These are phyloP conservation scores for Ormia ochracea DNA, from an alignment of 2,888 invertebrate species.

Conservation along the genomic window DNA sequence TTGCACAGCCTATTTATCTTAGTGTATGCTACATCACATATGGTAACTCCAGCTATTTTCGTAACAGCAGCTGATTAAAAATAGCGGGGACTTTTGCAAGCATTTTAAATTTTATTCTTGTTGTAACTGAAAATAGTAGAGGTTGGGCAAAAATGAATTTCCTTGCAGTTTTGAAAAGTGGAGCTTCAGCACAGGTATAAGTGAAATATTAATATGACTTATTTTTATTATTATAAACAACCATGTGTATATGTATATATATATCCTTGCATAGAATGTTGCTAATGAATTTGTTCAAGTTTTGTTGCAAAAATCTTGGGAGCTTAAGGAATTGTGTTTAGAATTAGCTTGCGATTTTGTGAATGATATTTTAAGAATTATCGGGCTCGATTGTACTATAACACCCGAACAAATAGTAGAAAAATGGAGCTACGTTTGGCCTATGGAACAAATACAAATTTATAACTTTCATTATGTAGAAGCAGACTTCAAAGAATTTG, in stretches of 20 bases:
- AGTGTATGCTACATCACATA: too few species aligned
- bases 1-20: too few species aligned
- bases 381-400: slow-evolving; percentile 47
- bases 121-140: background rate
- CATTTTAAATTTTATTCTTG: too few species aligned
- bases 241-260: background rate
- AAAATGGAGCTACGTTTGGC: slow-evolving; percentile 43
- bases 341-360: slow-evolving; percentile 50
- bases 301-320: slow-evolving; percentile 17
- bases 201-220: background rate
- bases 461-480: slow-evolving; percentile 54
- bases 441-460: slow-evolving; percentile 42
- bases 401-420: slow-evolving; percentile 41
- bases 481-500: slow-evolving; percentile 34
- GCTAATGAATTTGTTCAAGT: slow-evolving; percentile 19
- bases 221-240: background rate
- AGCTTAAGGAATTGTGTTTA: slow-evolving; percentile 10
- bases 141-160: slow-evolving; percentile 27
- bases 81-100: too few species aligned
- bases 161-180: slow-evolving; percentile 26
- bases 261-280: slow-evolving; percentile 15
- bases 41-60: too few species aligned
- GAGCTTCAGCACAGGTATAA: slow-evolving; percentile 26
- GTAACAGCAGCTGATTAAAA: too few species aligned
- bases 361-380: slow-evolving; percentile 23